Base-by-base conservation (phyloP, 2,888 invertebrate species). In the Augochlorella aurata region DNA sequence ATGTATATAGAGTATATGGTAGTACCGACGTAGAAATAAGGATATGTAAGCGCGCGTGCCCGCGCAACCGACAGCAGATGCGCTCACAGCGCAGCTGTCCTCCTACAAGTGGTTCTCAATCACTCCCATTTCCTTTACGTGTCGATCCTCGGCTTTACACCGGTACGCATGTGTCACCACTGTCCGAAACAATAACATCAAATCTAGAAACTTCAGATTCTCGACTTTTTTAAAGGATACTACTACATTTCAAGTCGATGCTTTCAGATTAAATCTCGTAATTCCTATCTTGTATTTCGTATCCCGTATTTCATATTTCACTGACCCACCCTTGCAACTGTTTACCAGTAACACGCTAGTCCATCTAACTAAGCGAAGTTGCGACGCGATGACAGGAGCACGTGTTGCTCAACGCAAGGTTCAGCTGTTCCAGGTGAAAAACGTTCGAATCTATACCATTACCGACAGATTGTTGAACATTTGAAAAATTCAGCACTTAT, bases 41-140 rank as follows among this genome's bases (percentile, higher is more conserved):
- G 89, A 90, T 88, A 91, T 85, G 85, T 88, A 87, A 91, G 93
- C 93, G 92, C 91, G 92, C 91, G 92, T 91, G 93, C 92, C 91
- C 90, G 90, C 86, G 91, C 91, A 92, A 92, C 92, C 92, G 91
- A 91, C 92, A 90, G 93, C 93, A 93, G 93, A 92, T 92, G 93
- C 92, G 91, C 91, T 90, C 89, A 86, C 79, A 86, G 87, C 89
- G 92, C 93, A 92, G 92, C 93, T 93, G 93, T 93, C 93, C 93
- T 91, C 92, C 92, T 93, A 93, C 92, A 92, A 93, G 93, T 92
- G 93, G 93, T 93, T 93, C 93, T 93, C 93, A 93, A 92, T 92
- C 93, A 90, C 89, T 89, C 90, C 87, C 88, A 88, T 87, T 87
- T 87, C 84, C 84, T 88, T 85, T 81, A 82, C 74, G 18, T 63